Base-by-base conservation (phyloP, 2,113 vertebrate species). In the Megaleporinus macrocephalus region DNA sequence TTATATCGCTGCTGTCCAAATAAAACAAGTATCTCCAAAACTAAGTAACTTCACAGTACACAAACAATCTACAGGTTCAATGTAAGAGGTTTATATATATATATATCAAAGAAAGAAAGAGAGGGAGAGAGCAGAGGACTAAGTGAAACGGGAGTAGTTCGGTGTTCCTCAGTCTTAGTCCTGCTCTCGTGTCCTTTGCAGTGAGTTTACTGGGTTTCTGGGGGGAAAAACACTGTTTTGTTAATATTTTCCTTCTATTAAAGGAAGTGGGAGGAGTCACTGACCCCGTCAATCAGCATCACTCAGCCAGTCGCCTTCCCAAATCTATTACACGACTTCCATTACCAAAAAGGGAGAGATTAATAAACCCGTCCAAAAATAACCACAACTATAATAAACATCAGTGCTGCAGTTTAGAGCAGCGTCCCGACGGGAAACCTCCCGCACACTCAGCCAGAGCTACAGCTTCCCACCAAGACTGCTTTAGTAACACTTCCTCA, bases 201-300 rank as follows among this genome's bases (percentile, higher is more conserved):
- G 76, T 61, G 76, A 9, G 79, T 84, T 77, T 84, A 51, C 3
- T 2, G 13, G 14, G 16, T 15, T 18, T 0, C 49, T 51, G 49
- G 49, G 49, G n/a, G n/a, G n/a, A n/a, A n/a, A n/a, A n/a, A n/a
- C n/a, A n/a, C 49, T 51, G 49, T 51, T 44, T 68, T 84, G 75
- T 79, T 84, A 84, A 75, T 79, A 84, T 70, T 76, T 47, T 47
- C 51, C 65, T n/a, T 63, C 62, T 79, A 24, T 30, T 30, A 16
- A 24, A 79, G 69, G 81, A 78, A 83, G 59, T 24, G 4, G 51
- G 61, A 30, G 49, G 78, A 36, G 51, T 16, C 44, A 71, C 6
- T 16, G 20, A 63, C 49, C 72, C 68, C 7, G 47, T 22, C 75
- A 51, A 61, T 63, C 68, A 63, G 62, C 30, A 55, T 2, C 27